Evolutionary conservation across 1,140 invertebrate genomes (phyloP).

Genomic region (Lepidurus couesii): DNA sequence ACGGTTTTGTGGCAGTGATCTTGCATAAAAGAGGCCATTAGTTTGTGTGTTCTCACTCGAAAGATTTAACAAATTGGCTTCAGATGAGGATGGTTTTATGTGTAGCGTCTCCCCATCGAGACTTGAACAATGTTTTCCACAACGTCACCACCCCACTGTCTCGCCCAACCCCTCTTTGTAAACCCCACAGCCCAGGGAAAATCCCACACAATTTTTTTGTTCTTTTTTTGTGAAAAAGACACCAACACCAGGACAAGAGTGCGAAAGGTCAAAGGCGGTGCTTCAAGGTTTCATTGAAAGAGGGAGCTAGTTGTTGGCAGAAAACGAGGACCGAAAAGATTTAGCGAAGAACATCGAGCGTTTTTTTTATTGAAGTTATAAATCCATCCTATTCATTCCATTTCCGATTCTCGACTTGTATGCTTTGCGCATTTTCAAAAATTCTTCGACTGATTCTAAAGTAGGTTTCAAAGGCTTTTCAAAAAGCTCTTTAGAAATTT

Average conservation of each 20-base stretch:
- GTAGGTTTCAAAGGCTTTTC: too few species aligned
- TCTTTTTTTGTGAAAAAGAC: neutral
- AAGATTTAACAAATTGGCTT: slow-evolving; percentile 1
- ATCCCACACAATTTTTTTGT: neutral
- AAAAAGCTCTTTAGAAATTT: neutral
- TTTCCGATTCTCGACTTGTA: neutral
- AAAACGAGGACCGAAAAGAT: neutral
- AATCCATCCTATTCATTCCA: neutral
- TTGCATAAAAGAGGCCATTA: slow-evolving; percentile 22
- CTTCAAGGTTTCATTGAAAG: neutral
- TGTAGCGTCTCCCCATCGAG: neutral
- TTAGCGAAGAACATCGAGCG: neutral
- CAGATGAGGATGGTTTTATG: neutral
- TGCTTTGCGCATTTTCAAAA: neutral
- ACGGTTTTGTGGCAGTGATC: neutral
- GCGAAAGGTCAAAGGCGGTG: slow-evolving; percentile 20
- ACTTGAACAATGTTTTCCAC: slow-evolving; percentile 1
- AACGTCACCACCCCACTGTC: neutral
- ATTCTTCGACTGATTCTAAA: neutral
- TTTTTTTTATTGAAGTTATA: neutral
- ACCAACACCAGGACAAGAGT: neutral
- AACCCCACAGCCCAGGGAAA: neutral
- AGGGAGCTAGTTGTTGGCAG: slow-evolving; percentile 2
- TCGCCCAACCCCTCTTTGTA: neutral
- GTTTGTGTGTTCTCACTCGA: slow-evolving; percentile 5